A percentile compares a stretch with the other conserved stretches of the same genome.
These are phyloP conservation scores for Lonchura striata DNA, from an alignment of 2,113 vertebrate genomes.

Conservation along the genomic window DNA sequence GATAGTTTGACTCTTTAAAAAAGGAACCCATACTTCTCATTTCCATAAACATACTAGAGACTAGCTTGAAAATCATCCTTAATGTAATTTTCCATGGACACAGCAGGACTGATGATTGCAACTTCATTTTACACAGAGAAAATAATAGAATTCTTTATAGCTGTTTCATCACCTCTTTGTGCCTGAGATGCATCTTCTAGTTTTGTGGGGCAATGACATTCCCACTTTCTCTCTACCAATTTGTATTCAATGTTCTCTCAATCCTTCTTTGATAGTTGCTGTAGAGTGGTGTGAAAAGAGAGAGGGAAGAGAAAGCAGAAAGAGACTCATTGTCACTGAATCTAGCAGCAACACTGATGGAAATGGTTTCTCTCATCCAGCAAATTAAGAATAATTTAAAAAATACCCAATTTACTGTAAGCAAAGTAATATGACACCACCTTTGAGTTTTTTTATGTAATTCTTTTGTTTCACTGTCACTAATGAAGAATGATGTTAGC, in stretches of 20 bases:
- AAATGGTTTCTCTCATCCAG: background rate
- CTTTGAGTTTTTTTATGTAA: background rate
- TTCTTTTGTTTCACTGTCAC: background rate
- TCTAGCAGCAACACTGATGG: background rate
- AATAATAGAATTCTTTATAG: background rate
- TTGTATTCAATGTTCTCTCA: background rate
- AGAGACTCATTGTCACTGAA: background rate
- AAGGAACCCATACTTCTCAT: background rate
- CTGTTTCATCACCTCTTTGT: background rate
- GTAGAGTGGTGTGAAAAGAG: background rate
- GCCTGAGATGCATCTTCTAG: background rate
- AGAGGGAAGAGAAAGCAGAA: background rate
- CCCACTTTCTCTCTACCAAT: background rate
- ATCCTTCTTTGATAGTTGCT: background rate
- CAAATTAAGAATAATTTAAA: background rate
- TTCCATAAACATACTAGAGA: background rate
- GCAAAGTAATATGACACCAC: background rate
- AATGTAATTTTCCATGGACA: background rate
- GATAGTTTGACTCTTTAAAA: background rate
- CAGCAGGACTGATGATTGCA: rapidly evolving
- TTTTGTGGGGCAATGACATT: background rate
- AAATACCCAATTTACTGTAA: background rate
- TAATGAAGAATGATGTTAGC: background rate
- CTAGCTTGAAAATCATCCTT: background rate
- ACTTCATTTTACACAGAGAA: background rate